A percentile compares a stretch with the other conserved stretches of the same genome.
phyloP scores from a whole-genome alignment of 2,797 vertebrate genomes.

The Dendrocincla fuliginosa region DNA sequence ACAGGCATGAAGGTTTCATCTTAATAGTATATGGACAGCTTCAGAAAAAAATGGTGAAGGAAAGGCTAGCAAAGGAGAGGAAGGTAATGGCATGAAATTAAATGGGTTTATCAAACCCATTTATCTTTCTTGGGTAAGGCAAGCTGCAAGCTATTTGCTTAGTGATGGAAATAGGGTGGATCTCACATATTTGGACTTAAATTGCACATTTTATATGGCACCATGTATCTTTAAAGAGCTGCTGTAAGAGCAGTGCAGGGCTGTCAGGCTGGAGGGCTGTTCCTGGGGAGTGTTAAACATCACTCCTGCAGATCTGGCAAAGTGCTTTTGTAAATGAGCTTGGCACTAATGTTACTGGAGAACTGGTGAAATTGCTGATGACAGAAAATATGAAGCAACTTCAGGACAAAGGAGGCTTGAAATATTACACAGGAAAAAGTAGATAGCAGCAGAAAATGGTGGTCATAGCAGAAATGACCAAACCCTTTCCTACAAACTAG shows the following conservation, averaged over 20 bases:
- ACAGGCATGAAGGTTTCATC: conserved; percentile 29
- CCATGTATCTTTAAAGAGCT: neutral
- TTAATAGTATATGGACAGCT: neutral
- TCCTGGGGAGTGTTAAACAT: neutral
- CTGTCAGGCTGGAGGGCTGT: conserved; percentile 4
- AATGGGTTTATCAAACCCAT: conserved; percentile 43
- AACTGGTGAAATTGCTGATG: conserved; percentile 34
- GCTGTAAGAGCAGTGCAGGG: neutral
- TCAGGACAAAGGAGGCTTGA: neutral
- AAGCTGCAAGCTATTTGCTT: conserved; percentile 31
- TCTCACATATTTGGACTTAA: neutral
- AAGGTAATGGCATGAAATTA: conserved; percentile 29
- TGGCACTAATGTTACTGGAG: neutral
- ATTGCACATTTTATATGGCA: neutral
- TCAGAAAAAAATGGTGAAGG: neutral
- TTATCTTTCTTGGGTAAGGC: conserved; percentile 26
- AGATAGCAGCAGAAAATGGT: neutral
- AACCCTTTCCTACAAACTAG: neutral
- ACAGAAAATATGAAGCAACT: conserved; percentile 14
- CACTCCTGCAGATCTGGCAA: neutral
- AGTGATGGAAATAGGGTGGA: neutral
- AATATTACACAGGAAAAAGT: neutral
- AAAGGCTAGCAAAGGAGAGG: neutral
- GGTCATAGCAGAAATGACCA: neutral
- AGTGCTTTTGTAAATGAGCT: conserved; percentile 19